Evolutionary conservation across 2,888 invertebrate genomes (phyloP), one percentile per base, ranked within the genome.

Genomic region (Dynastes maya): DNA sequence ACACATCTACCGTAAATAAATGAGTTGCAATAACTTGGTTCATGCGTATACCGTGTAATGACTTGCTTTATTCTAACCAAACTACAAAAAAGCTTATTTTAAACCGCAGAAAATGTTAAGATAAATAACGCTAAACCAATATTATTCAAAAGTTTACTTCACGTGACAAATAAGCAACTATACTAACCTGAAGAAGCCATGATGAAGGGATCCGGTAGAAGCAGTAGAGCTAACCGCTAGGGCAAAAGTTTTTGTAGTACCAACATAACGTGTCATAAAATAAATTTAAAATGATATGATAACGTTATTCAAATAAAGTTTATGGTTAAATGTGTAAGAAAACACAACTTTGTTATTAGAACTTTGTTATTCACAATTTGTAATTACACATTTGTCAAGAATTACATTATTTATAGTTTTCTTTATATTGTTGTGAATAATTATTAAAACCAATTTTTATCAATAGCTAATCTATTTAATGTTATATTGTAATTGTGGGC

Each of bases 151-250:
- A 61, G 55, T 61, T 74, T 74, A 79, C 72, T 81, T 81, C 89
- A 90, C 89, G 89, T 91, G 90, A 91, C 86, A 84, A 86, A 85
- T 84, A 84, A 82, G 83, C 88, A 86, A 86, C 86, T 86, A 88
- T 89, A 92, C 93, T 91, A 92, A 93, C 93, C 93, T 93, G 93
- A 90, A 90, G 93, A 91, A 91, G 93, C 93, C 93, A 93, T 93
- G 91, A 92, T 92, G 91, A 89, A 90, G 90, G 83, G 79, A 81
- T 82, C 81, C 81, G 82, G 81, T 75, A 78, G 78, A 81, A 76
- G 64, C 80, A 81, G 72, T 63, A 76, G 67, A 64, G 76, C 76
- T 80, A 79, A 78, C 78, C 74, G 63, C 5, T 71, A 61, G 53
- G 70, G 40, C 40, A n/a, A 55, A 70, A 75, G 55, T 29, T 32